Conservation (phyloP, 2,113 vertebrate species). For the mouse (Mus musculus) region GRCm39 chr12:28829501-28830000, state of each 20-base stretch:
- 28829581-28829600: background rate
- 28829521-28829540: background rate
- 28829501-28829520: background rate
- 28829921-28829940: background rate
- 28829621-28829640: background rate
- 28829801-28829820: background rate
- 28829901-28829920: background rate
- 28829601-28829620: background rate
- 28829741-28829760: background rate
- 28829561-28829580: background rate
- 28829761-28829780: background rate
- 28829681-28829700: background rate
- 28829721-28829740: background rate
- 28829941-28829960: background rate
- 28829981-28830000: fast-evolving
- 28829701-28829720: background rate
- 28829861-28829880: background rate
- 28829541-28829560: background rate
- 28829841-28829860: background rate
- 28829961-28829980: too few species aligned
- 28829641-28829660: background rate
- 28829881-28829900: background rate
- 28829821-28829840: background rate
- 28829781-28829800: background rate
- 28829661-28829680: background rate